phyloP scores from a whole-genome alignment of 2,888 invertebrate species.

The Liodrosophila aerea region DNA sequence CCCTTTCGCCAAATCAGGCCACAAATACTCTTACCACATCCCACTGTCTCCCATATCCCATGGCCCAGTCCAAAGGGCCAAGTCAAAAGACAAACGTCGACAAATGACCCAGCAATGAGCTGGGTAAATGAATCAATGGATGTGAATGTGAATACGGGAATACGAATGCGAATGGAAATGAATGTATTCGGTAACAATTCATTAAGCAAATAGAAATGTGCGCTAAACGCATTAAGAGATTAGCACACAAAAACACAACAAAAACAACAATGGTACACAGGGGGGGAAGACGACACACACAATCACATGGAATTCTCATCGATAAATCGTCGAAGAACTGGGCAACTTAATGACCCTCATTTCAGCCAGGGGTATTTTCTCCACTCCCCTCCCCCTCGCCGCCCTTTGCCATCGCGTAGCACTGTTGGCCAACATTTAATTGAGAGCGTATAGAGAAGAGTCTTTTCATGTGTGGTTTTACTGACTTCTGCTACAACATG shows the following conservation, averaged over 20 bases:
- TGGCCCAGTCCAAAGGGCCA: background rate
- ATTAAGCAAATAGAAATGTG: conserved; percentile 77
- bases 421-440: conserved; percentile 51
- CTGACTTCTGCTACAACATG: conserved; percentile 31
- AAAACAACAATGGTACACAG: conserved; percentile 18
- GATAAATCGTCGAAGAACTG: conserved; percentile 60
- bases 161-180: conserved; percentile 47
- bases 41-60: background rate
- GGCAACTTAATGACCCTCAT: conserved; percentile 73
- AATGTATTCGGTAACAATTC: conserved; percentile 76
- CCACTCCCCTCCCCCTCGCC: conserved; percentile 8
- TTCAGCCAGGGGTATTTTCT: conserved; percentile 41
- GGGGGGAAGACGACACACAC: background rate
- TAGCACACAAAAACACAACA: conserved; percentile 76
- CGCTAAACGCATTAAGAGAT: conserved; percentile 82
- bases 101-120: conserved; percentile 69
- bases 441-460: background rate
- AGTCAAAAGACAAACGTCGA: conserved; percentile 74
- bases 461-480: conserved; percentile 52
- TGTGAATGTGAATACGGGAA: conserved; percentile 32
- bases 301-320: conserved; percentile 46
- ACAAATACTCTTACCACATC: conserved; percentile 8
- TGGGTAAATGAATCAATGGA: conserved; percentile 64
- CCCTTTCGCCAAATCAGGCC: conserved; percentile 35
- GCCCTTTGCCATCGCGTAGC: too few relatives aligned